phyloP scores from a whole-genome alignment of 1,140 invertebrate species.

The Philaenus spumarius region DNA sequence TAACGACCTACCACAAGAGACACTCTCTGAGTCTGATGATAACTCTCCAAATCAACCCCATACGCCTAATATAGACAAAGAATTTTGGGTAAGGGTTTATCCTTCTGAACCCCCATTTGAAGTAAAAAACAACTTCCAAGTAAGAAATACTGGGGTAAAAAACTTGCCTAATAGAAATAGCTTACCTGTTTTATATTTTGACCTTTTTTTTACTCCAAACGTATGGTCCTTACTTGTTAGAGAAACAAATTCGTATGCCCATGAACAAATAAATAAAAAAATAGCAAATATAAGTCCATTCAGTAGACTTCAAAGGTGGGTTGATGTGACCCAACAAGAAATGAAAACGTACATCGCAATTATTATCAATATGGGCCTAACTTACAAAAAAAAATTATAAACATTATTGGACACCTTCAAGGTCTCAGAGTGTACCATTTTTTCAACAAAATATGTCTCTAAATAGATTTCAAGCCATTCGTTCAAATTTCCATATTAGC shows the following conservation, averaged over 20 bases:
- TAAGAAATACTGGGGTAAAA: not conserved
- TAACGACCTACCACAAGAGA: too few relatives aligned
- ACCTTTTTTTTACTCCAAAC: constrained; percentile 1
- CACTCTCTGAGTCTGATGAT: too few relatives aligned
- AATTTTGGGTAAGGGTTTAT: not conserved
- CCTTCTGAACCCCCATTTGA: not conserved
- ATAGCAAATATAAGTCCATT: not conserved
- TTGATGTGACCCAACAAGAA: not conserved
- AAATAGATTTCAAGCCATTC: too few relatives aligned
- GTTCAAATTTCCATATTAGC: not conserved
- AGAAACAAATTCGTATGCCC: not conserved
- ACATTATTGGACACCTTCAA: not conserved
- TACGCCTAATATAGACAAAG: too few relatives aligned
- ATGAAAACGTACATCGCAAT: constrained; percentile 8
- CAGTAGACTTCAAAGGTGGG: constrained; percentile 1
- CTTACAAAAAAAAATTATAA: not conserved
- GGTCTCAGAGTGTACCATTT: constrained; percentile 1
- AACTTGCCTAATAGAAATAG: not conserved
- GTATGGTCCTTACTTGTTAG: too few relatives aligned
- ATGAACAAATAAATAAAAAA: not conserved
- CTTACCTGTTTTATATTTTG: not conserved
- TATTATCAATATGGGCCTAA: constrained; percentile 12
- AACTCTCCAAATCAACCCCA: too few relatives aligned
- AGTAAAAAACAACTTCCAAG: not conserved
- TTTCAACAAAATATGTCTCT: not conserved